A percentile compares a stretch with the other conserved stretches of the same genome.
Conservation (phyloP, 2,888 invertebrate species). For the Rhagium mordax region DNA sequence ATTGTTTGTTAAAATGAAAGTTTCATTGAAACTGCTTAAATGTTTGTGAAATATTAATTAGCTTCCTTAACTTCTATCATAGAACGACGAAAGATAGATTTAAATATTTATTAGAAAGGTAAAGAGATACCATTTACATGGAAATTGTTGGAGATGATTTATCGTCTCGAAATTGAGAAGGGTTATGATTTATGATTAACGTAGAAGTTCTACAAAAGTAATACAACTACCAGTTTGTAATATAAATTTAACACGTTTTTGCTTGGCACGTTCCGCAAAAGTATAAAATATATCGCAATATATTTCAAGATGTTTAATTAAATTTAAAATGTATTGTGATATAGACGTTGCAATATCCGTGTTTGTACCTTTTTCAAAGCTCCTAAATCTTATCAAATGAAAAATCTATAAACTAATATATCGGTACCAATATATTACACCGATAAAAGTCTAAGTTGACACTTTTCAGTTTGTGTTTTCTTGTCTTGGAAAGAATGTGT, state of each 20-base stretch:
- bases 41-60: conserved; percentile 17
- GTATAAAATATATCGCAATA: conserved; percentile 18
- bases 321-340: conserved; percentile 6
- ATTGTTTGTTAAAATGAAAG: not conserved
- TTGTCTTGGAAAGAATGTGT: too few relatives aligned
- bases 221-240: conserved; percentile 4
- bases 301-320: conserved; percentile 9
- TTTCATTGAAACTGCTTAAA: not conserved
- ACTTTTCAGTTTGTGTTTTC: too few relatives aligned
- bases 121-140: not conserved
- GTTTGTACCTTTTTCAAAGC: not conserved
- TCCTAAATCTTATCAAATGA: not conserved
- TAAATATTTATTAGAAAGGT: conserved; percentile 12
- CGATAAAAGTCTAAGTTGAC: not conserved
- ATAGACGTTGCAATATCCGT: not conserved
- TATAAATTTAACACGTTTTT: conserved; percentile 24
- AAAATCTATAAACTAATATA: not conserved
- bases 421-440: not conserved
- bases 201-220: conserved; percentile 24
- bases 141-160: conserved; percentile 13
- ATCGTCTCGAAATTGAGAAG: conserved; percentile 10
- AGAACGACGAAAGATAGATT: conserved; percentile 1
- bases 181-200: conserved; percentile 21
- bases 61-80: not conserved
- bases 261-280: not conserved